Evolutionary conservation across 2,888 invertebrate species (phyloP), one percentile per base, ranked within the genome.

Genomic region (Yponomeuta plumbellus): DNA sequence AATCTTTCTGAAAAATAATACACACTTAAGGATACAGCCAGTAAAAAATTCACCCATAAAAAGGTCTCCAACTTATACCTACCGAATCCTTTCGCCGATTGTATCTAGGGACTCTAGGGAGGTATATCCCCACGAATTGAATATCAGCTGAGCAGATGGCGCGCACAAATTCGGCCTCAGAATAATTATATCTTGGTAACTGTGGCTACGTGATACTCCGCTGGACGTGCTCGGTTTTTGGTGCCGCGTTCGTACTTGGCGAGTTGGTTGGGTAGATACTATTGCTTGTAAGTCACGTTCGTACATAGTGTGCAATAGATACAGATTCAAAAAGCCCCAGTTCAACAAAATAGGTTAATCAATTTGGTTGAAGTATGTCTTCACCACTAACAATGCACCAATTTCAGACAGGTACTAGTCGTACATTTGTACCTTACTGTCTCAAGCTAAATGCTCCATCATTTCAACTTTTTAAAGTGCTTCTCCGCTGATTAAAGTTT

Each of bases 151-250:
- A 17, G 59, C 62, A 66, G 66, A 66, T 61, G 66, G 26, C 11
- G 65, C 52, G 22, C 62, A 34, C 67, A 66, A 78, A 77, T 80
- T 78, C 73, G 71, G 74, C 72, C 44, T 52, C 72, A 72, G 78
- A 81, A 85, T 85, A 86, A 86, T 87, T 86, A 85, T 84, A 86
- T 84, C 79, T 76, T 74, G 72, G 79, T 85, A 86, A 85, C 84
- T 81, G 79, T 71, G 71, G 68, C 70, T 76, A 83, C 85, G 86
- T 85, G 85, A 79, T 75, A 72, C 69, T 66, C 63, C 67, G 21
- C 20, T 44, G 71, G 70, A 81, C 85, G 84, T 85, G 86, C 80
- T 80, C 77, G 79, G 79, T 73, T 70, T 66, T n/a, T 58, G 65
- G 13, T 73, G 68, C 10, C 11, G 68, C 71, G 72, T 77, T 80